Evolutionary conservation across 1,140 invertebrate genomes (phyloP).

Genomic region (Oreohelix idahoensis): DNA sequence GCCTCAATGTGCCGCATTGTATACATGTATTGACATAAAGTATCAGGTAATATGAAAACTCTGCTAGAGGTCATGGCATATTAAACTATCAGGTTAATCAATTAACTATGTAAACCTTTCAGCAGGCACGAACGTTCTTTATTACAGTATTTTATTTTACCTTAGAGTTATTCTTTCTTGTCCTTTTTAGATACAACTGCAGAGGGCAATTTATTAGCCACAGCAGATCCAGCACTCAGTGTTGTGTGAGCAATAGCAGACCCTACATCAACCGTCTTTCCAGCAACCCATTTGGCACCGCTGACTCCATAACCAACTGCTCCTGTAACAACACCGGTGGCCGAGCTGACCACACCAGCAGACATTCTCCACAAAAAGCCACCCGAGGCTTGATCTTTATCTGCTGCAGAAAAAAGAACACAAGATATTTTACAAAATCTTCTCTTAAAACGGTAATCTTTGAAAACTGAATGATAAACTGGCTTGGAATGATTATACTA

Average conservation of each 20-base stretch:
- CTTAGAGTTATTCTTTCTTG: constrained; percentile 59
- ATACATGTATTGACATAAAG: too few species aligned
- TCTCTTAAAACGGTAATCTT: too few species aligned
- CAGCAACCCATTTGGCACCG: constrained; percentile 70
- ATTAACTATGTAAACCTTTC: too few species aligned
- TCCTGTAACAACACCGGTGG: constrained; percentile 67
- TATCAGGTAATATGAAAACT: too few species aligned
- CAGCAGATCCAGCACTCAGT: constrained; percentile 61
- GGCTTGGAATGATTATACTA: too few species aligned
- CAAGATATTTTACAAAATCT: too few species aligned
- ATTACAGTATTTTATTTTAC: too few species aligned
- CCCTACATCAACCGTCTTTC: constrained; percentile 69
- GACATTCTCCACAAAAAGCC: constrained; percentile 68
- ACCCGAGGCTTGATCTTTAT: constrained; percentile 42
- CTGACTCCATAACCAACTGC: constrained; percentile 68
- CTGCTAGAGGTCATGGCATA: too few species aligned
- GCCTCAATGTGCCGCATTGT: too few species aligned
- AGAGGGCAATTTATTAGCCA: constrained; percentile 62
- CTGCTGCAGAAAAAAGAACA: background rate
- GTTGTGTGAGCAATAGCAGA: constrained; percentile 61
- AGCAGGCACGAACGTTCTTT: too few species aligned
- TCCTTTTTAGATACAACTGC: constrained; percentile 62
- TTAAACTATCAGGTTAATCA: too few species aligned
- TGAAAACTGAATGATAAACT: too few species aligned
- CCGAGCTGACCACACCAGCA: constrained; percentile 63